Base-by-base conservation (phyloP, 1,140 invertebrate genomes). In the Drosophila kikkawai region DNA sequence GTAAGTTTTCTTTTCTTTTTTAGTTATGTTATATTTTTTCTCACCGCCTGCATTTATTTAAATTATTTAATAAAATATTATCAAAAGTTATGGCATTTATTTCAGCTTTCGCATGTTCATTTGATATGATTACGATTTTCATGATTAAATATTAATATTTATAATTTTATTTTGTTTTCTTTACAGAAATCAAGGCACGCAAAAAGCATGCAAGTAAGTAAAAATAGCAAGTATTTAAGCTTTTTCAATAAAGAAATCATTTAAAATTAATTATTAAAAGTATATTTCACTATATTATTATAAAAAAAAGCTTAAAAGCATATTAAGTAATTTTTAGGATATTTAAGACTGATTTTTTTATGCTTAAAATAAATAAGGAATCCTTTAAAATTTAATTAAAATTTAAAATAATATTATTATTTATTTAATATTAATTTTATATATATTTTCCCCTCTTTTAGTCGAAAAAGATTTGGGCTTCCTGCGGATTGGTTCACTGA, bases 401-500 rank as follows among this genome's bases (percentile, higher is more conserved):
- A 7, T 29, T 5, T 29, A 29, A 29, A 29, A 15, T 3, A 15
- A 5, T 36, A 1, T 36, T 6, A 36, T 17, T 55, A 15, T 36
- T 12, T 8, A 13, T 59, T 44, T 45, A 4, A 19, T 47, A 32
- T 1, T 36, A 26, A 42, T 26, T 39, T 4, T 39, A 13, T 29
- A 5, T 29, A 39, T 60, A 2, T 37, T 32, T 78, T 55, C 74
- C 50, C 79, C 71, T 81, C 17, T 78, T 74, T 5, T 71, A 93
- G 76, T 93, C 96, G 96, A 97, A 93, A 97, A 97, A 95, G 97
- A 97, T 93, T 94, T 95, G 93, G 95, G 97, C 86, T 98, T 98
- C 93, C 95, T 98, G 73, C 95, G 97, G 82, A 98, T 98, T 94
- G 97, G 97, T 78, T 98, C 97, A 9, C 93, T 98, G 91, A 98